These are phyloP conservation scores for Craseonycteris thonglongyai DNA, from an alignment of 2,113 vertebrate genomes.

Conservation along the genomic window DNA sequence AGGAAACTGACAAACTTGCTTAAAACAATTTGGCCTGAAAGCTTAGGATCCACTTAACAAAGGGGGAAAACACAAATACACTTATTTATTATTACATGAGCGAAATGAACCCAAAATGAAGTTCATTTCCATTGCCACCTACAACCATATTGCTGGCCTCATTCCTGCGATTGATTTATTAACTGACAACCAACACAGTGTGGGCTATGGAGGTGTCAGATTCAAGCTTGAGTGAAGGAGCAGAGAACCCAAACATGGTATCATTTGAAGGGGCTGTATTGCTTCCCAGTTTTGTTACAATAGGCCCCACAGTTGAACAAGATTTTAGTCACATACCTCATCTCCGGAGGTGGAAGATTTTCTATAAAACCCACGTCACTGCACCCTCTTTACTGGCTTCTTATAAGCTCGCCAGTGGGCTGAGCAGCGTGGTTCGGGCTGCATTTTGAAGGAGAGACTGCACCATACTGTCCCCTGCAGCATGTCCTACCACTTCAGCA, in stretches of 20 bases:
- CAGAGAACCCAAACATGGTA: neutral
- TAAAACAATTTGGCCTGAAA: neutral
- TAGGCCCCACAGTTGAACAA: neutral
- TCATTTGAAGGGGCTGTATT: neutral
- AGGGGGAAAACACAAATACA: neutral
- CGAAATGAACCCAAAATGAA: neutral
- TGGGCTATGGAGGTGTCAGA: accelerated
- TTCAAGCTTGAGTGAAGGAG: neutral
- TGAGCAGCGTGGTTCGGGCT: too few relatives aligned
- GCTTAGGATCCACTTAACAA: neutral
- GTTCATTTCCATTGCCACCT: neutral
- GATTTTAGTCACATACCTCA: neutral
- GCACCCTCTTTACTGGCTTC: neutral
- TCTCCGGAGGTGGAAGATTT: accelerated
- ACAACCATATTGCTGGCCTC: accelerated
- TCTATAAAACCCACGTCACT: neutral
- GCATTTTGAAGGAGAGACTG: neutral
- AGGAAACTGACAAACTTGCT: neutral
- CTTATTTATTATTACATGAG: neutral
- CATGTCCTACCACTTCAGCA: neutral
- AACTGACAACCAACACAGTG: neutral
- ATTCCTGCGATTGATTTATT: neutral
- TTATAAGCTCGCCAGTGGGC: neutral
- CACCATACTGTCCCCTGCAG: neutral
- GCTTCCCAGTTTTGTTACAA: neutral